phyloP scores from a whole-genome alignment of 2,113 vertebrate species.

The Catagonus wagneri region DNA sequence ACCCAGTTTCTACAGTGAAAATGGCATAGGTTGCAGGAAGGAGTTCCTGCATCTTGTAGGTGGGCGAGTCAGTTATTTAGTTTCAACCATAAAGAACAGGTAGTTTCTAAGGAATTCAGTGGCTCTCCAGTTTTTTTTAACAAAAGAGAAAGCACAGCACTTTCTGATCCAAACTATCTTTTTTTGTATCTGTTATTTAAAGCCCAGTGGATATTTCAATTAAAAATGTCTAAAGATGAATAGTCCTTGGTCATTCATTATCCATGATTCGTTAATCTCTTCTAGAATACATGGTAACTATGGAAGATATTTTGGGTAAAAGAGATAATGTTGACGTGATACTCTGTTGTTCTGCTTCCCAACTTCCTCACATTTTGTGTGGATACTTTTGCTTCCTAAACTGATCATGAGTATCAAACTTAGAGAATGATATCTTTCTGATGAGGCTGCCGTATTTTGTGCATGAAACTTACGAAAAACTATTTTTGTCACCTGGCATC shows the following conservation, averaged over 20 bases:
- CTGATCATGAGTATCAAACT: conserved; percentile 80
- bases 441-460: conserved; percentile 85
- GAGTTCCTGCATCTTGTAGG: conserved; percentile 24
- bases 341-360: conserved; percentile 75
- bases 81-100: conserved; percentile 81
- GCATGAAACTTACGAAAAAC: conserved; percentile 86
- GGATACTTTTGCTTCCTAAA: conserved; percentile 85
- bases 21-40: conserved; percentile 59
- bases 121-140: conserved; percentile 84
- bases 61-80: conserved; percentile 65
- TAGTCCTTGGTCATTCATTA: conserved; percentile 83
- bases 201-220: conserved; percentile 84
- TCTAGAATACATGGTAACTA: conserved; percentile 81
- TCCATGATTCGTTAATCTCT: conserved; percentile 78
- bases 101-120: conserved; percentile 84
- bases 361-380: conserved; percentile 81
- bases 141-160: conserved; percentile 88
- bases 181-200: conserved; percentile 86
- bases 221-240: conserved; percentile 82
- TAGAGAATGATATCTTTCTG: conserved; percentile 80
- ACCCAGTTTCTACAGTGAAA: conserved; percentile 61
- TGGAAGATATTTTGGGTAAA: conserved; percentile 77
- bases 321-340: conserved; percentile 66
- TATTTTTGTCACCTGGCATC: conserved; percentile 85
- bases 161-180: conserved; percentile 86